Evolutionary conservation across 2,797 vertebrate genomes (phyloP), one percentile per base, ranked within the genome.

Genomic region (Percopsis omiscomaycus): DNA sequence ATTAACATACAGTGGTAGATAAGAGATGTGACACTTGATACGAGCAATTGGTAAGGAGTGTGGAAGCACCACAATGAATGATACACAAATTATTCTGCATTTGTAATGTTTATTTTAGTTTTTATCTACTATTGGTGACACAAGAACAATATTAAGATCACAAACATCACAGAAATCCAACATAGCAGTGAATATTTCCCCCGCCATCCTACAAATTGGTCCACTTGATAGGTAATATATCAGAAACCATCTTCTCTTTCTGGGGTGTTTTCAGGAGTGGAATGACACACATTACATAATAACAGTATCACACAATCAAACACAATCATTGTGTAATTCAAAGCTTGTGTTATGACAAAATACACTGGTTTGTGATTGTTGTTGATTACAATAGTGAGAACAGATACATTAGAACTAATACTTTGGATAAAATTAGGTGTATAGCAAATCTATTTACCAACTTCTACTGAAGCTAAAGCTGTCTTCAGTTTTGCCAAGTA

Each of bases 71-170:
- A 44, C 14, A 69, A 3, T 65, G 5, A 68, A 37, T 37, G 1
- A 37, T 37, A 46, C 27, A 52, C 14, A 61, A 27, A 52, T 56
- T 2, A 16, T 71, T 74, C 80, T 77, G 62, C 47, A 69, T 61
- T 74, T 86, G 81, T 78, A 77, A 79, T 84, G 84, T 83, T 85
- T 80, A 80, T 73, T 88, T 89, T 84, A 52, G 52, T 77, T 93
- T 89, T 79, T 84, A 83, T 78, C 77, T 90, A 90, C 86, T 89
- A 91, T 94, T 94, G 89, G 89, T 89, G 89, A 93, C 93, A 95
- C 91, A 79, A 91, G 87, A 89, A 91, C 86, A 88, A 90, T 85
- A 91, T 85, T 82, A 88, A 88, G 88, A 88, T 84, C 93, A 95
- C 91, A 86, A 91, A 90, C 74, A 88, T 80, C 78, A 91, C 86